These are phyloP conservation scores for Napeogenes sylphis DNA, from an alignment of 2,888 invertebrate genomes.

Conservation along the genomic window DNA sequence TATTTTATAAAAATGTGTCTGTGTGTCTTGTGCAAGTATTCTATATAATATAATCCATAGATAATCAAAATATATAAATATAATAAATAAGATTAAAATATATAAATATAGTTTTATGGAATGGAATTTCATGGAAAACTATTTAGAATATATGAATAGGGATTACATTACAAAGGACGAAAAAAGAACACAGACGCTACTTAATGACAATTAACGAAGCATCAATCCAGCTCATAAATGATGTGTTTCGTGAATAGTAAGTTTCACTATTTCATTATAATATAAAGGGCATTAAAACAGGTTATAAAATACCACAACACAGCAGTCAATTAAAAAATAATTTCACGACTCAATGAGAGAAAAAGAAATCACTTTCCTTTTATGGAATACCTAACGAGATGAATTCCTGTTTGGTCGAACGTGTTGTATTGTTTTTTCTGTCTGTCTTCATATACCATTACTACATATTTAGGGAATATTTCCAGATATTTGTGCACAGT, in stretches of 20 bases:
- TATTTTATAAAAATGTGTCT: not conserved
- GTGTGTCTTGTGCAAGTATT: not conserved
- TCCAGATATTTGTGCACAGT: slow-evolving; percentile 8
- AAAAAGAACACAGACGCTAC: too few species aligned
- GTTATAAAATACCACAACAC: slow-evolving; percentile 34
- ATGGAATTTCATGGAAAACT: too few species aligned
- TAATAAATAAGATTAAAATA: too few species aligned
- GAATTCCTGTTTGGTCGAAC: slow-evolving; percentile 51
- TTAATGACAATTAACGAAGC: not conserved
- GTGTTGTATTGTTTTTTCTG: slow-evolving; percentile 52
- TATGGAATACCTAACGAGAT: slow-evolving; percentile 54
- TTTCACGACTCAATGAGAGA: slow-evolving; percentile 44
- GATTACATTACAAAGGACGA: too few species aligned
- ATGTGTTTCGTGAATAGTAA: slow-evolving; percentile 19
- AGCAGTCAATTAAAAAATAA: slow-evolving; percentile 42
- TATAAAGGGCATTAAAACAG: slow-evolving; percentile 25
- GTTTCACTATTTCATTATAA: slow-evolving; percentile 16
- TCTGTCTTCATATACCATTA: slow-evolving; percentile 35
- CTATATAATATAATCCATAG: too few species aligned
- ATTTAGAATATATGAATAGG: too few species aligned
- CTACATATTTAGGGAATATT: slow-evolving; percentile 34
- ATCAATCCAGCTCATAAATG: not conserved
- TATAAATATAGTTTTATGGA: too few species aligned
- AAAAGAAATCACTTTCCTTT: slow-evolving; percentile 52
- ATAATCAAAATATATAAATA: too few species aligned